Conservation (phyloP, 2,888 invertebrate species). For the Hyposoter didymator region DNA sequence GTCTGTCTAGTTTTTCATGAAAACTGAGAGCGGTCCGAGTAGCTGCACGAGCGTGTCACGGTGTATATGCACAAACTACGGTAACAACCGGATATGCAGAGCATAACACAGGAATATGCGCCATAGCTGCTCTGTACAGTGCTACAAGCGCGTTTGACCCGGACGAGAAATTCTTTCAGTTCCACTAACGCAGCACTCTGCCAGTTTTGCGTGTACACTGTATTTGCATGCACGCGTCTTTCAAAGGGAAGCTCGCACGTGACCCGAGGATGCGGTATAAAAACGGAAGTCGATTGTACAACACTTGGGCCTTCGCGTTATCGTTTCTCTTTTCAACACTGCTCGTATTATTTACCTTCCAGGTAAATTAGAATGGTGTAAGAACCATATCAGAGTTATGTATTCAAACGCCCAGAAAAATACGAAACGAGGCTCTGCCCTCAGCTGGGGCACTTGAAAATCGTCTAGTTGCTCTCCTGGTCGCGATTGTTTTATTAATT, state of each 20-base stretch:
- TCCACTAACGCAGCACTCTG: conserved; percentile 7
- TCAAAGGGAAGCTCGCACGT: conserved; percentile 2
- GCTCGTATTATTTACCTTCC: not conserved
- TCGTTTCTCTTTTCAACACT: conserved; percentile 37
- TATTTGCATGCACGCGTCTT: not conserved
- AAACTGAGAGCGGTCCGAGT: conserved; percentile 30
- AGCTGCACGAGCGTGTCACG: not conserved
- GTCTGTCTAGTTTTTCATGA: conserved; percentile 43
- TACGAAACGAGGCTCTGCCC: not conserved
- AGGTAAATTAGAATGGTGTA: not conserved
- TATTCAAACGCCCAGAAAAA: not conserved
- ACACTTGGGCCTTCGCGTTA: conserved; percentile 48
- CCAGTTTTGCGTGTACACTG: not conserved
- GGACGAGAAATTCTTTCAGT: conserved; percentile 42
- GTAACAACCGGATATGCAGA: conserved; percentile 50
- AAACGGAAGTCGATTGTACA: conserved; percentile 14
- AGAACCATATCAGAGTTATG: not conserved
- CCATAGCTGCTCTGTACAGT: conserved; percentile 52
- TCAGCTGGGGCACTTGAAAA: not conserved
- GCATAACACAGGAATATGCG: conserved; percentile 57
- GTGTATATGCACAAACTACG: not conserved
- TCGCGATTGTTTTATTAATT: not conserved
- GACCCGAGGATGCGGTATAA: not conserved
- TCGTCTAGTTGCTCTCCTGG: not conserved
- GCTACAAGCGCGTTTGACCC: conserved; percentile 27